Base-by-base conservation (phyloP, 2,888 invertebrate genomes). In the Gerosis bhagava region DNA sequence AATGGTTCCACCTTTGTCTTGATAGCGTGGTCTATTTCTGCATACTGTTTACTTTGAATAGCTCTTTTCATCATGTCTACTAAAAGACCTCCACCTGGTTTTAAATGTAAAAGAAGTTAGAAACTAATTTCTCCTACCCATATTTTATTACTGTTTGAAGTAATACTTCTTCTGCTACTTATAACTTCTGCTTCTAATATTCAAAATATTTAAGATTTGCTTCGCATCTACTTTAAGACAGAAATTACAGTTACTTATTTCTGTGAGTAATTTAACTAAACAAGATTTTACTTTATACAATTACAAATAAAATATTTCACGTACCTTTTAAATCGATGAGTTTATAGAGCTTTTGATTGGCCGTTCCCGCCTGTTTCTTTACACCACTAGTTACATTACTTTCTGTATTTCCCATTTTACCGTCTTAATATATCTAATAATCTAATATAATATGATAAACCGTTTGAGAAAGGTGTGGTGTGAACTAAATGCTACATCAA, bases 1-100 rank as follows among this genome's bases (percentile, higher is more conserved):
- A 97, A 98, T 1, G 96, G 97, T 63, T 96, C 95, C 8, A 98
- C 96, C 73, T 97, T 96, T 0, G 95, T 96, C 76, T 95, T 94
- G 46, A 98, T 96, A 0, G 96, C 96, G 73, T 97, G 96, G 77
- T 98, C 98, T 51, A 98, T 91, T 80, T 98, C 97, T 0, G 96
- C 96, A 64, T 93, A 97, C 70, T 97, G 96, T 73, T 97, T 97
- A 57, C 94, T 96, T 69, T 96, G 96, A 1, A 95, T 92, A 0
- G 97, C 97, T 57, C 96, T 89, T 75, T 97, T 97, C 95, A 97
- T 97, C 91, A 97, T 93, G 67, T 97, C 97, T 5, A 98, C 96
- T 15, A 98, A 81, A n/a, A 97, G 90, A 43, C 98, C 99, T 16
- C 96, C 96, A 54, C 98, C 97, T 94, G 7, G 10, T 32, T 11